Percentiles rank a stretch among this genome's conserved stretches.
Evolutionary conservation across 2,113 vertebrate species (phyloP).

Genomic region (Isurus oxyrinchus): DNA sequence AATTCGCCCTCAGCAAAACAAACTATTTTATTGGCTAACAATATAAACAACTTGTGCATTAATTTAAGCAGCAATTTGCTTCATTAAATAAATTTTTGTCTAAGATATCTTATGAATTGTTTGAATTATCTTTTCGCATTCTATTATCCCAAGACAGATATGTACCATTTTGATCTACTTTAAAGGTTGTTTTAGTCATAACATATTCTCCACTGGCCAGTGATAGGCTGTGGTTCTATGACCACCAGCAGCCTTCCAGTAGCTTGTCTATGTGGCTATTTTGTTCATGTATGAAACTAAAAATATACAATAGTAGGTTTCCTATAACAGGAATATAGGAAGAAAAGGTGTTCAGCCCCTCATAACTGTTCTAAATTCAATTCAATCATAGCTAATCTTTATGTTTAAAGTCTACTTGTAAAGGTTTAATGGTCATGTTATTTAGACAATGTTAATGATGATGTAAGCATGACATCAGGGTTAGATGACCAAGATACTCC

Average conservation of each 20-base stretch:
- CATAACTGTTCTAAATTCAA: background rate
- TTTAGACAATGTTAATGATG: too few relatives aligned
- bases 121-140: background rate
- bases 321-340: background rate
- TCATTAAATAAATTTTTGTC: background rate
- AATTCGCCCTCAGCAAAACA: background rate
- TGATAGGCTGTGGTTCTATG: background rate
- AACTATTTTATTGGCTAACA: background rate
- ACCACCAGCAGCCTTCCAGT: background rate
- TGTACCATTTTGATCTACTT: background rate
- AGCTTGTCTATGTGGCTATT: background rate
- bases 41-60: background rate
- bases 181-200: background rate
- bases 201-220: background rate
- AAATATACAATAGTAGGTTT: background rate
- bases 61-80: background rate
- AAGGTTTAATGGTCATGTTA: too few relatives aligned
- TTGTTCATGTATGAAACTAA: background rate
- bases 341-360: background rate
- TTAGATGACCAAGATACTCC: too few relatives aligned
- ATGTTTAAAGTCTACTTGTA: background rate
- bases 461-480: too few relatives aligned
- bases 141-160: background rate
- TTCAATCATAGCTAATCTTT: background rate
- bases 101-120: background rate